Conservation (phyloP, 1,140 invertebrate species). For the Ceratina japonica region DNA sequence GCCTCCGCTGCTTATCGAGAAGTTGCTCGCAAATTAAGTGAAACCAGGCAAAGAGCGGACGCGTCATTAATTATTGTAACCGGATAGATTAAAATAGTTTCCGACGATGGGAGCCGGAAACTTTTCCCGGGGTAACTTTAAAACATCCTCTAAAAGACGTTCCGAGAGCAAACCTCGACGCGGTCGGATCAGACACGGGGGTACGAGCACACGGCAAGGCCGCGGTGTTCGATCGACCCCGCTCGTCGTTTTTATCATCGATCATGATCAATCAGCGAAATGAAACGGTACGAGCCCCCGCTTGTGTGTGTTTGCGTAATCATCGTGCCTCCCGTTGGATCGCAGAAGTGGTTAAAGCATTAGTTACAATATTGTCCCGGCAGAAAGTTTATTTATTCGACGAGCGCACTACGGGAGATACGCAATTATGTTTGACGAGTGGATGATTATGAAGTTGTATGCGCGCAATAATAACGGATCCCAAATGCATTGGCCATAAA, state of each 20-base stretch:
- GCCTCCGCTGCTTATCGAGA: not conserved
- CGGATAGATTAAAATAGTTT: constrained; percentile 58
- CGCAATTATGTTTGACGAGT: constrained; percentile 5
- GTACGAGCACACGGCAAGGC: too few species aligned
- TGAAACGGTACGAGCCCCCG: too few species aligned
- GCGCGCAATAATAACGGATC: not conserved
- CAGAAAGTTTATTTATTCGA: constrained; percentile 7
- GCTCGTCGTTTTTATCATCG: too few species aligned
- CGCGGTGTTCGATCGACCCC: too few species aligned
- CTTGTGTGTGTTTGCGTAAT: not conserved
- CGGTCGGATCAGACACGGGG: too few species aligned
- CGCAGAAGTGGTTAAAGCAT: not conserved
- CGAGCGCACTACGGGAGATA: not conserved
- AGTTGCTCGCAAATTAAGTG: constrained; percentile 19
- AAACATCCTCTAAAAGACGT: not conserved
- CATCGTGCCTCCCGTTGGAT: not conserved
- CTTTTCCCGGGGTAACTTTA: constrained; percentile 8
- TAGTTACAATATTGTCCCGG: not conserved
- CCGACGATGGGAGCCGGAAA: not conserved
- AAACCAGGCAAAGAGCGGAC: constrained; percentile 10
- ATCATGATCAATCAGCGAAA: too few species aligned
- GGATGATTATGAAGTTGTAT: not conserved
- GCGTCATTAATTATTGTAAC: constrained; percentile 45
- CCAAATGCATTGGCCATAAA: not conserved
- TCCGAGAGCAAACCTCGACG: not conserved